Conservation (phyloP, 2,797 vertebrate genomes). For the Gymnocypris eckloni region DNA sequence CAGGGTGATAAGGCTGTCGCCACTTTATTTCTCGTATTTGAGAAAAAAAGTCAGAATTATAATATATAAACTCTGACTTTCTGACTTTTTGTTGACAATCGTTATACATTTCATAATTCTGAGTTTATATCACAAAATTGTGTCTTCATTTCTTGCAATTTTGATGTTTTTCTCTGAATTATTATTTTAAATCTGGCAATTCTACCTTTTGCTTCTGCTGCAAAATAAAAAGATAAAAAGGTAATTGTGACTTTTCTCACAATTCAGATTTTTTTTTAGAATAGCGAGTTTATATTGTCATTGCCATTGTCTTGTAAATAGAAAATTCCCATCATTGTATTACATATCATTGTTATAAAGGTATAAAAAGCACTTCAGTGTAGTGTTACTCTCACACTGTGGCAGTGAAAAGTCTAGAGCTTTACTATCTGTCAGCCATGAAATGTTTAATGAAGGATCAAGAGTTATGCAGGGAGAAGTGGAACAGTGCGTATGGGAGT, state of each 20-base stretch:
- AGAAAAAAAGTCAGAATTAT: not conserved
- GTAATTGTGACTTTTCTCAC: not conserved
- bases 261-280: no score
- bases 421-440: constrained; percentile 48
- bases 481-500: constrained; percentile 47
- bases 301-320: not conserved
- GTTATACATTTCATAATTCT: not conserved
- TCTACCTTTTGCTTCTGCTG: not conserved
- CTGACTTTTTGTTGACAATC: not conserved
- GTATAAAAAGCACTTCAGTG: constrained; percentile 17
- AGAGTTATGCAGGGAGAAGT: constrained; percentile 48
- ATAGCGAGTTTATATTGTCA: no score
- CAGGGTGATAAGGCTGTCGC: no score
- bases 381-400: constrained; percentile 10
- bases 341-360: not conserved
- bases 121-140: not conserved
- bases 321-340: not conserved
- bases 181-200: not conserved
- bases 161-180: not conserved
- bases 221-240: not conserved
- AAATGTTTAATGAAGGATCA: constrained; percentile 55
- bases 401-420: constrained; percentile 36
- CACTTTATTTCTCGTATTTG: not conserved
- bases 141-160: not conserved
- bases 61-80: not conserved